A percentile compares a stretch with the other conserved stretches of the same genome.
phyloP scores from a whole-genome alignment of 2,888 invertebrate species.

The Drosophila hamatofila region DNA sequence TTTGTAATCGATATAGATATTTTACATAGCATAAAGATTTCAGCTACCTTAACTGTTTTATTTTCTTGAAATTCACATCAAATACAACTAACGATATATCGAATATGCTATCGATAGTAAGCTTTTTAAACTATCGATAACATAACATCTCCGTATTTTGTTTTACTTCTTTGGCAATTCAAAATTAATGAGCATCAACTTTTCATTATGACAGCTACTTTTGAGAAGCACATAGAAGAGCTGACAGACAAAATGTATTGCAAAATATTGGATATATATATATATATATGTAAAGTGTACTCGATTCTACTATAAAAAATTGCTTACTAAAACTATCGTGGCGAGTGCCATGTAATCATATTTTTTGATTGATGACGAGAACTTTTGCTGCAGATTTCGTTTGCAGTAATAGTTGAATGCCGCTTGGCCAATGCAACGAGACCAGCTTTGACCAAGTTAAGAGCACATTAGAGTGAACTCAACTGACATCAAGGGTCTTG shows the following conservation, averaged over 20 bases:
- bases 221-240: background rate
- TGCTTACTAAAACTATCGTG: background rate
- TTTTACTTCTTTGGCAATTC: background rate
- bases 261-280: background rate
- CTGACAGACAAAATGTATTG: background rate
- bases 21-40: background rate
- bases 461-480: conserved; percentile 24
- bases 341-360: background rate
- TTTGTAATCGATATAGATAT: too few species aligned
- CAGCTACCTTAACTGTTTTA: background rate
- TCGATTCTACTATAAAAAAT: background rate
- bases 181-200: too few species aligned
- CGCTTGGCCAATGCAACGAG: conserved; percentile 13
- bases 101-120: background rate
- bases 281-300: background rate
- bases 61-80: background rate
- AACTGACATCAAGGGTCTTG: conserved; percentile 38
- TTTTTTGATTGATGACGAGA: conserved; percentile 7
- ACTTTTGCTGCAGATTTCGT: conserved; percentile 5
- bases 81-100: background rate
- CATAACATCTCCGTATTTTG: background rate
- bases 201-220: too few species aligned
- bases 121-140: background rate
- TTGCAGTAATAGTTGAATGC: background rate
- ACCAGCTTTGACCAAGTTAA: conserved; percentile 18